Evolutionary conservation across 2,113 vertebrate genomes (phyloP).

Genomic region (Alexandromys fortis): DNA sequence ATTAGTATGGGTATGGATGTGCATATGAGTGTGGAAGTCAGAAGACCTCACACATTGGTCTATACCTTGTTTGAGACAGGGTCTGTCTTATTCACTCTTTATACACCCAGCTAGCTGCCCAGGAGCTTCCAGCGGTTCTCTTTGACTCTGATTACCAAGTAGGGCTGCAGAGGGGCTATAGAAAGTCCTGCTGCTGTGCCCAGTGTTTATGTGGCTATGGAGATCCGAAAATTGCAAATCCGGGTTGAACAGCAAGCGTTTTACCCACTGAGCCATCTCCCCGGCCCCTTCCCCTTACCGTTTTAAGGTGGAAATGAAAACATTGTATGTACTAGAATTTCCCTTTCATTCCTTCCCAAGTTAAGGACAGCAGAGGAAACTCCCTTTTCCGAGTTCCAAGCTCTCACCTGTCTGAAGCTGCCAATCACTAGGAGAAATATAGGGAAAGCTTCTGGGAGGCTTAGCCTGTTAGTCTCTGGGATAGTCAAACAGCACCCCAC

Average conservation of each 20-base stretch:
- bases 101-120: too few species aligned
- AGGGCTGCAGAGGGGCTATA: not conserved
- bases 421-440: not conserved
- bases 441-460: not conserved
- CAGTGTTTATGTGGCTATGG: not conserved
- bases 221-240: not conserved
- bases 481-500: too few species aligned
- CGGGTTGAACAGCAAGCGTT: not conserved
- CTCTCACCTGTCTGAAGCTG: not conserved
- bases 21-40: not conserved
- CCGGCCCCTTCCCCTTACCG: accelerated
- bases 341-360: not conserved
- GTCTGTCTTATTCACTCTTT: not conserved
- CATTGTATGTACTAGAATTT: not conserved
- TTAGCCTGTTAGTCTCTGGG: too few species aligned
- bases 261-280: not conserved
- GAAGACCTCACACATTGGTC: not conserved
- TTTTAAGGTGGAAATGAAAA: not conserved
- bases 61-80: not conserved
- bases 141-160: not conserved
- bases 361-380: not conserved
- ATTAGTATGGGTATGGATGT: not conserved
- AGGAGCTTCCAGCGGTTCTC: not conserved
- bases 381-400: not conserved
- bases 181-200: not conserved